Evolutionary conservation across 2,888 invertebrate genomes (phyloP), one percentile per base, ranked within the genome.

Genomic region (Caenorhabditis afra): DNA sequence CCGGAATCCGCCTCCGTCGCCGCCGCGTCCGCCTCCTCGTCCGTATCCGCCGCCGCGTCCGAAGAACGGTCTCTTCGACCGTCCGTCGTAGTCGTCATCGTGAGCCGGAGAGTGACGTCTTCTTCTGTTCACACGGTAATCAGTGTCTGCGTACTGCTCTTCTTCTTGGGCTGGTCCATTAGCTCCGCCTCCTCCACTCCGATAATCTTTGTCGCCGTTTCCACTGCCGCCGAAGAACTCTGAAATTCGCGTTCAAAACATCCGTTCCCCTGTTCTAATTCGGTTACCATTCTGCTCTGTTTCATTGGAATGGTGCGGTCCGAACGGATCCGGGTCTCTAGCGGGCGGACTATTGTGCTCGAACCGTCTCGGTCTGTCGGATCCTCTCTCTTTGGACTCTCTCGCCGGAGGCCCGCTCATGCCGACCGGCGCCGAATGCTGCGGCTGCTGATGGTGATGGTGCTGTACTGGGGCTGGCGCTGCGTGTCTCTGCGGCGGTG

Each of bases 101-200:
- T 52, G 44, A 4, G 67, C 14, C 3, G 83, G 83, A 0, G 83
- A 83, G 12, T 70, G 71, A 11, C 81, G 74, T 39, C 83, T 39
- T 59, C 83, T 61, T 4, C 67, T 52, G 45, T 39, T 66, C 16
- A 22, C n/a, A 45, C 79, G 53, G 39, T 79, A 79, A 37, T 79
- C 79, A 7, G 52, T 44, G 20, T 79, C 79, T 52, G 14, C 62
- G 52, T 57, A 79, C 35, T 35, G 59, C 23, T 79, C 79, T 5
- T 79, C 79, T 45, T 78, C 78, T 16, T 53, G 37, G 1, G 52
- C 37, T 1, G 65, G 50, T 10, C 52, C 65, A 39, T 35, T 20
- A 1, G 18, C 16, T 20, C 67, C 71, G 7, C 29, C 29, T 29
- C 29, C 29, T 29, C 29, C 29, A 29, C 29, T 29, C 29, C 29